A percentile compares a stretch with the other conserved stretches of the same genome.
These are phyloP conservation scores for Megaleporinus macrocephalus DNA, from an alignment of 2,113 vertebrate genomes.

Conservation along the genomic window DNA sequence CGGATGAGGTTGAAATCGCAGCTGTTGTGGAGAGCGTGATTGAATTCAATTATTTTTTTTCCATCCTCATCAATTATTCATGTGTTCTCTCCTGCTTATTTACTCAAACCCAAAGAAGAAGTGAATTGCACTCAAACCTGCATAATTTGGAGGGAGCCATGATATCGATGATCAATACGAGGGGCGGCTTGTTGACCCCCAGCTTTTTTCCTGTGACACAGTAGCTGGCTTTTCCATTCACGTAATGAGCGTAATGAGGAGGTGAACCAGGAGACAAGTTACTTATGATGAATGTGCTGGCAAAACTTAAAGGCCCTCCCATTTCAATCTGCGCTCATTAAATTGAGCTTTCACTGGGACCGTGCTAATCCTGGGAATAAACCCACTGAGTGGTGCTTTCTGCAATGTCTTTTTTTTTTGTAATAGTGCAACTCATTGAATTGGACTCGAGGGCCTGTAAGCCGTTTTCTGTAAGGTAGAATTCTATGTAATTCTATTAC, in stretches of 20 bases:
- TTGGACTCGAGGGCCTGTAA: neutral
- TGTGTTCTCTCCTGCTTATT: conserved; percentile 51
- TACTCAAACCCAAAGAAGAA: conserved; percentile 43
- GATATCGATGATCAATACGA: conserved; percentile 44
- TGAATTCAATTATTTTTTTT: conserved; percentile 54
- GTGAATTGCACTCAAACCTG: conserved; percentile 35
- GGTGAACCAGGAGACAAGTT: conserved; percentile 20
- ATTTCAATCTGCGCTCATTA: neutral
- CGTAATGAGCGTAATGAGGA: conserved; percentile 13
- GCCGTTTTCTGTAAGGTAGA: neutral
- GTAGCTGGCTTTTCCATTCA: conserved; percentile 16
- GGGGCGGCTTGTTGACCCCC: conserved; percentile 1
- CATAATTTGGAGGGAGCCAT: conserved; percentile 25
- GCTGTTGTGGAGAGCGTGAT: conserved; percentile 46
- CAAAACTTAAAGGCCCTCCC: neutral
- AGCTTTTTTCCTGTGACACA: neutral
- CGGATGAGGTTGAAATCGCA: conserved; percentile 48
- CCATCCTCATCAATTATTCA: conserved; percentile 57
- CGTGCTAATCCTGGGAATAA: conserved; percentile 27
- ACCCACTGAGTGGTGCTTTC: neutral
- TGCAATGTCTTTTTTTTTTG: conserved; percentile 1
- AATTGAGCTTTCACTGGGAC: conserved; percentile 13
- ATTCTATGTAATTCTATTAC: conserved; percentile 4
- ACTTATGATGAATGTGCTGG: conserved; percentile 17
- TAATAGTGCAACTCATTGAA: neutral